phyloP scores from a whole-genome alignment of 1,140 invertebrate species.

The Panagrolaimus sp. region DNA sequence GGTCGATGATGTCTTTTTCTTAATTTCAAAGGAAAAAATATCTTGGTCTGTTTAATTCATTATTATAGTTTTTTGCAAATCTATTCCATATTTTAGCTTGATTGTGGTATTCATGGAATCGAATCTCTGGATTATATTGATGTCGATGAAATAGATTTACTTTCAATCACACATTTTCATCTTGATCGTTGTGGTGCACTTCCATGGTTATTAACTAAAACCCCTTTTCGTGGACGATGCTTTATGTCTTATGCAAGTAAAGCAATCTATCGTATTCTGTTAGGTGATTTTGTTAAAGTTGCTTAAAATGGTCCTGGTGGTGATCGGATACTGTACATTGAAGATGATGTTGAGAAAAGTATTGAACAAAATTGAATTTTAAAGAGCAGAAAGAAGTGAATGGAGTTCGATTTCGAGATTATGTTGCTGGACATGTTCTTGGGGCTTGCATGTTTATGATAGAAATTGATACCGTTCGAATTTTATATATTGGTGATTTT shows the following conservation, averaged over 20 bases:
- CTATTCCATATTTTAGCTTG: too few species aligned
- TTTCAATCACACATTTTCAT: constrained; percentile 76
- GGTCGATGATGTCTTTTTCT: constrained; percentile 95
- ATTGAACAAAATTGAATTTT: constrained; percentile 92
- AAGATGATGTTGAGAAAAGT: constrained; percentile 88
- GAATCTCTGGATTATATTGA: constrained; percentile 94
- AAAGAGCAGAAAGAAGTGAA: constrained; percentile 80
- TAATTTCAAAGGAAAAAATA: constrained; percentile 98
- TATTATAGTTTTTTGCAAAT: too few species aligned
- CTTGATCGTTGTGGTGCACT: constrained; percentile 95
- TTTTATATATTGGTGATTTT: constrained; percentile 96
- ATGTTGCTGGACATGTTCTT: constrained; percentile 95
- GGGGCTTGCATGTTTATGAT: constrained; percentile 99
- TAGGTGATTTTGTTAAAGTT: constrained; percentile 99
- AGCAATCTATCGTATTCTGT: constrained; percentile 95
- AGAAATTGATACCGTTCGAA: constrained; percentile 93
- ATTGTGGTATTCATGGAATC: constrained; percentile 98
- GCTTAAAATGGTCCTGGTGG: constrained; percentile 48
- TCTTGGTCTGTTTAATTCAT: too few species aligned
- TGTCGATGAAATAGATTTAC: constrained; percentile 91
- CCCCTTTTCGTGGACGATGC: constrained; percentile 91
- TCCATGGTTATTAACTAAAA: constrained; percentile 95
- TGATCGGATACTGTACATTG: constrained; percentile 78
- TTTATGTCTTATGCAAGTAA: constrained; percentile 99
- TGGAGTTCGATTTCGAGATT: constrained; percentile 90